Evolutionary conservation across 35 echinoderm and acorn worm genomes (phyloP).

Genomic region (Ophiothrix spiculata): DNA sequence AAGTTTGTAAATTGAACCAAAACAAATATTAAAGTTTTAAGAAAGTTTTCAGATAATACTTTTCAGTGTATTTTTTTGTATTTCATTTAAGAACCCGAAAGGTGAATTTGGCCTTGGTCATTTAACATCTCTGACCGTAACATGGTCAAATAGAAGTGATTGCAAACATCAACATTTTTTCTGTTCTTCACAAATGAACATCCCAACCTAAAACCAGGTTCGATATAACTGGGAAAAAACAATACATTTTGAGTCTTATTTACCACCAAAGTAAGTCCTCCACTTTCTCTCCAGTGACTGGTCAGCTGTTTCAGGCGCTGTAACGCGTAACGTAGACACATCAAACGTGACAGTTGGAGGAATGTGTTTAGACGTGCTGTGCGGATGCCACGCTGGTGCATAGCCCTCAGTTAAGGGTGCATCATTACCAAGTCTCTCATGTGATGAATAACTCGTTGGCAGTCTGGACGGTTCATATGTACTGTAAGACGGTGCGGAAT

Average conservation of each 20-base stretch:
- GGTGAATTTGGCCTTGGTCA: no score
- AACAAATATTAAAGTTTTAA: no score
- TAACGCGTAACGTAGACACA: constrained; percentile 13
- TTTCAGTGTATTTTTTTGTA: no score
- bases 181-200: background rate
- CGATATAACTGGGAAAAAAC: no score
- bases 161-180: no score
- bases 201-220: background rate
- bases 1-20: no score
- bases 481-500: constrained; percentile 11
- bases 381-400: constrained; percentile 4
- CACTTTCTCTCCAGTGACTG: constrained; percentile 68
- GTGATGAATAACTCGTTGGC: constrained; percentile 17
- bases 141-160: no score
- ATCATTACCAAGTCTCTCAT: background rate
- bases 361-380: background rate
- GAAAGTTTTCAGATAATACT: no score
- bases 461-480: background rate
- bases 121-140: no score
- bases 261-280: constrained; percentile 82
- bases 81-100: no score
- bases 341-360: constrained; percentile 28
- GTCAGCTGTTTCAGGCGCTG: constrained; percentile 53
- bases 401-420: background rate
- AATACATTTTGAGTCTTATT: constrained; percentile 16